phyloP scores from a whole-genome alignment of 1,140 invertebrate genomes.

The Liolophura sinensis region DNA sequence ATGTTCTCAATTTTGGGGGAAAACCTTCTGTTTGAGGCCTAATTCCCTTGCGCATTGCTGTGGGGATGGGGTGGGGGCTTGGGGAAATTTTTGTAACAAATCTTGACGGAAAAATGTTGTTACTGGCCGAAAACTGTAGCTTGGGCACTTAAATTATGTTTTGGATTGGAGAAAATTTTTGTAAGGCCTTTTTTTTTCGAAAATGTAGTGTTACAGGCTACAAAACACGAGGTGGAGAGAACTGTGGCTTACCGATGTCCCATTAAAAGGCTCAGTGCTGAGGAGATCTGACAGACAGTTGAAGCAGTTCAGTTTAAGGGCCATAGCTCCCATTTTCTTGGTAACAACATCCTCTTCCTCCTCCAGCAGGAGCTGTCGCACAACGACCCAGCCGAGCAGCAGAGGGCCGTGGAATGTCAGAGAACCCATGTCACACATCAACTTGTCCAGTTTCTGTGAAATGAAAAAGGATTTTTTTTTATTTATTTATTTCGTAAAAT shows the following conservation, averaged over 20 bases:
- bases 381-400: slow-evolving; percentile 54
- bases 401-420: slow-evolving; percentile 50
- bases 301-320: slow-evolving; percentile 54
- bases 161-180: no score
- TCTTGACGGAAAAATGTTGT: no score
- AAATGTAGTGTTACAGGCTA: not conserved
- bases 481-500: no score
- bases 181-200: no score
- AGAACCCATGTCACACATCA: slow-evolving; percentile 37
- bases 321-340: slow-evolving; percentile 47
- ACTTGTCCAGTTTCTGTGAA: slow-evolving; percentile 41
- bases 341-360: slow-evolving; percentile 15
- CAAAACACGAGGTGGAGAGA: not conserved
- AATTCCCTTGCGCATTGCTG: no score
- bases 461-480: slow-evolving; percentile 1
- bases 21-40: no score
- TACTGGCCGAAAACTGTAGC: no score
- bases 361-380: slow-evolving; percentile 36
- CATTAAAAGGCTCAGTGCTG: slow-evolving; percentile 39
- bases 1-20: no score
- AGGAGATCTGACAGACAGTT: slow-evolving; percentile 42
- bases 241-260: slow-evolving; percentile 41
- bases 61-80: no score
- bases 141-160: no score
- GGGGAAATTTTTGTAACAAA: no score